Evolutionary conservation across 2,888 invertebrate species (phyloP), one percentile per base, ranked within the genome.

Genomic region (Sarcophaga carnaria): DNA sequence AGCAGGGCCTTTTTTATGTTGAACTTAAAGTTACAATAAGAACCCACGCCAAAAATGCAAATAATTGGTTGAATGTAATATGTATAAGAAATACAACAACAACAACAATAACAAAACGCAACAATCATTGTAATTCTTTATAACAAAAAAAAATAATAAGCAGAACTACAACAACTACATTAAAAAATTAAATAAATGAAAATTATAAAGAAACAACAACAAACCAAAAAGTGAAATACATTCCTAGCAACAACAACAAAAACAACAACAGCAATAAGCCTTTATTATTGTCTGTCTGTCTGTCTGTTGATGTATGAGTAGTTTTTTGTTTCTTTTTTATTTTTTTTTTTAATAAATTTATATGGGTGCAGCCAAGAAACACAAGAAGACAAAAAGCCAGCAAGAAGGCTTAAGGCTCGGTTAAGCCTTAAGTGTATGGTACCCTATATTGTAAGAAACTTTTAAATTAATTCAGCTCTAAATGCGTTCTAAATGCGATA

Each of bases 11-110:
- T 37, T 54, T 49, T 74, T 74, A 77, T n/a, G 66, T 25, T 27
- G 59, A 78, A 77, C 70, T 82, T 66, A 77, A 82, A 74, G 37
- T 37, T 54, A 10, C 25, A 64, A 47, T 67, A 59, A 80, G 71
- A 87, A 76, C 87, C 87, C 87, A 87, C 87, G 78, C 84, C 71
- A 76, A 81, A 83, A 84, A 81, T 81, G 71, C 78, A 84, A 87
- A 87, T 84, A 84, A 87, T 84, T 84, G 87, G 54, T 80, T 79
- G 45, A 72, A 81, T 87, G 66, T 83, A 79, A 81, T 63, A n/a
- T n/a, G n/a, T n/a, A 49, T n/a, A 72, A 70, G 8, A 62, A 78
- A 17, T 59, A 54, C 62, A 63, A 74, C 54, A 66, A 47, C 49
- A 79, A 70, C 25, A 54, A 72, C 69, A 67, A 83, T 25, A 80